Conservation (phyloP, 2,113 vertebrate species). For the Silurus asotus region DNA sequence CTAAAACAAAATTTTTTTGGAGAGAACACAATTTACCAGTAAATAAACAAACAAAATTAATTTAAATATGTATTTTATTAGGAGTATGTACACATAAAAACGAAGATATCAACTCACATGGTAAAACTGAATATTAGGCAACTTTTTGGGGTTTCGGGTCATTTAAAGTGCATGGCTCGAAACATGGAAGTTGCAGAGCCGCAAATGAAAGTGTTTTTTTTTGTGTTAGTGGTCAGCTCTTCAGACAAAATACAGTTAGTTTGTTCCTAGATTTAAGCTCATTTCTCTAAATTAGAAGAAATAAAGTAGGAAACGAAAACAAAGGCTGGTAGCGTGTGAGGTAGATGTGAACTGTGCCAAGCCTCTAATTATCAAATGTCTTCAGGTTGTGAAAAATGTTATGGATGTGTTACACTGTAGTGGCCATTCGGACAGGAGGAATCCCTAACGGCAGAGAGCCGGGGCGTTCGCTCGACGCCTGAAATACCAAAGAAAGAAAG, state of each 20-base stretch:
- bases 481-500: conserved; percentile 19
- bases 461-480: conserved; percentile 58
- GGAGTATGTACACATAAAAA: not conserved
- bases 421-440: conserved; percentile 65
- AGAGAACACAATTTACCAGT: not conserved
- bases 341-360: not conserved
- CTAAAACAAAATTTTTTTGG: too few species aligned
- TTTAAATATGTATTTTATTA: not conserved
- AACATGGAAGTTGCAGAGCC: not conserved
- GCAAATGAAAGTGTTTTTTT: not conserved
- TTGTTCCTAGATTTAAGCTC: not conserved
- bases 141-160: not conserved
- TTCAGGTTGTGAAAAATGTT: not conserved
- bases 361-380: not conserved
- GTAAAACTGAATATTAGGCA: not conserved
- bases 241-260: not conserved
- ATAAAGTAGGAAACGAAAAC: not conserved
- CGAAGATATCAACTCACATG: not conserved
- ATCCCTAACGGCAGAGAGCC: conserved; percentile 57
- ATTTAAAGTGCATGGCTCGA: not conserved
- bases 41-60: not conserved
- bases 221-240: not conserved
- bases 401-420: conserved; percentile 62
- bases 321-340: not conserved
- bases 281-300: not conserved